Percentiles rank a stretch among this genome's conserved stretches.
phyloP scores from a whole-genome alignment of 2,888 invertebrate genomes.

The Elegia similella region DNA sequence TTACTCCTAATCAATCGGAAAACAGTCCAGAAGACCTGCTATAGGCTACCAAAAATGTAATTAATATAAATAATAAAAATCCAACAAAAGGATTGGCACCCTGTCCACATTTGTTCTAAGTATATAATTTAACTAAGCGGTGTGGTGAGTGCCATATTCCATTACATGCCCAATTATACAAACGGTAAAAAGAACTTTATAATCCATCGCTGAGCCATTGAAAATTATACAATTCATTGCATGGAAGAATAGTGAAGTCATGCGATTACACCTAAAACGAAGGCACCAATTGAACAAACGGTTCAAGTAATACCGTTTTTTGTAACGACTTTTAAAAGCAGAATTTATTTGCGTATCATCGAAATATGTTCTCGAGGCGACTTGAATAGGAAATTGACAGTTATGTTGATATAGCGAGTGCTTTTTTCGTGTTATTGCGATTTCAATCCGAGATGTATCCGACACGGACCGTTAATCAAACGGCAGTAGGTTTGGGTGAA shows the following conservation, averaged over 20 bases:
- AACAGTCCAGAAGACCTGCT: no score
- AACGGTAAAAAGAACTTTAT: slow-evolving; percentile 35
- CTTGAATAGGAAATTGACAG: slow-evolving; percentile 26
- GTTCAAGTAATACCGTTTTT: slow-evolving; percentile 44
- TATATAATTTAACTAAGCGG: background rate
- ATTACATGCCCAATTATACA: slow-evolving; percentile 31
- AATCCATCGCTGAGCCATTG: slow-evolving; percentile 26
- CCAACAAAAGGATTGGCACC: background rate
- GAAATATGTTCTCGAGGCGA: slow-evolving; percentile 12
- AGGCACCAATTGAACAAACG: slow-evolving; percentile 49
- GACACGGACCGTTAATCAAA: slow-evolving; percentile 41
- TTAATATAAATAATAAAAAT: background rate
- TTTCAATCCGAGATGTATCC: slow-evolving; percentile 29
- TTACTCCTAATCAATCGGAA: no score
- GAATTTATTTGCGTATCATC: slow-evolving; percentile 24
- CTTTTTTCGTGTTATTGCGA: slow-evolving; percentile 32
- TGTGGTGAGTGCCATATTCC: slow-evolving; percentile 5
- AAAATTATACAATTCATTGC: slow-evolving; percentile 31
- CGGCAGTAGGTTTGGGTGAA: slow-evolving; percentile 31
- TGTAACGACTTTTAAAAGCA: slow-evolving; percentile 30
- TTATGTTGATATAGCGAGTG: slow-evolving; percentile 29
- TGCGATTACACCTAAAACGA: slow-evolving; percentile 42
- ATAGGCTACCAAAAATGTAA: no score
- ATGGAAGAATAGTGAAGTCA: slow-evolving; percentile 44
- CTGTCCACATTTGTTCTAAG: background rate